These are phyloP conservation scores for Chrysocyon brachyurus DNA, from an alignment of 2,797 vertebrate species.

Conservation along the genomic window DNA sequence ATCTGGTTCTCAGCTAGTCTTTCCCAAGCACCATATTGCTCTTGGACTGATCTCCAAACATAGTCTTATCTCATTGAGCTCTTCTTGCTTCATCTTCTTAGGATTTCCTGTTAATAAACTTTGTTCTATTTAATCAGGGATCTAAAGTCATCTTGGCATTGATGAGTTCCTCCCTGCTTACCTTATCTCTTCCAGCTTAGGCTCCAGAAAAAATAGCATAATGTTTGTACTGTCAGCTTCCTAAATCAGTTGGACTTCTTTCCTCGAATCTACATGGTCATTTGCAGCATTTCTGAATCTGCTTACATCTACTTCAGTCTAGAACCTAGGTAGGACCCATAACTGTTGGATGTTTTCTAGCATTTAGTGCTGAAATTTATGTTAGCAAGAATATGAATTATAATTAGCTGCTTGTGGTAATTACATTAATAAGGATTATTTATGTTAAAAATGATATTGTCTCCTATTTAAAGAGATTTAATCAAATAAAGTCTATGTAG, in stretches of 20 bases:
- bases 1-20: background rate
- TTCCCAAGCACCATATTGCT: background rate
- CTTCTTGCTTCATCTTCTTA: background rate
- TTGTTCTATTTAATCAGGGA: background rate
- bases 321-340: background rate
- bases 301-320: background rate
- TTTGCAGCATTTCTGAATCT: background rate
- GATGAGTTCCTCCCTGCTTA: background rate
- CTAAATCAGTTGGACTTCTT: background rate
- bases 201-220: background rate
- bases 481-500: background rate
- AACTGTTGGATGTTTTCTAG: background rate
- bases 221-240: background rate
- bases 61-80: background rate
- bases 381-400: background rate
- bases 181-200: background rate
- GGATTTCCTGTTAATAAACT: background rate
- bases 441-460: constrained; percentile 27
- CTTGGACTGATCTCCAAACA: background rate
- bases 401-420: constrained; percentile 7
- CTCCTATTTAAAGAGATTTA: constrained; percentile 8
- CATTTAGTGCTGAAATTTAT: background rate
- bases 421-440: background rate
- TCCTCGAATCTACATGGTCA: background rate
- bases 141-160: background rate